phyloP scores from a whole-genome alignment of 2,113 vertebrate species.

The Brachypteracias leptosomus region DNA sequence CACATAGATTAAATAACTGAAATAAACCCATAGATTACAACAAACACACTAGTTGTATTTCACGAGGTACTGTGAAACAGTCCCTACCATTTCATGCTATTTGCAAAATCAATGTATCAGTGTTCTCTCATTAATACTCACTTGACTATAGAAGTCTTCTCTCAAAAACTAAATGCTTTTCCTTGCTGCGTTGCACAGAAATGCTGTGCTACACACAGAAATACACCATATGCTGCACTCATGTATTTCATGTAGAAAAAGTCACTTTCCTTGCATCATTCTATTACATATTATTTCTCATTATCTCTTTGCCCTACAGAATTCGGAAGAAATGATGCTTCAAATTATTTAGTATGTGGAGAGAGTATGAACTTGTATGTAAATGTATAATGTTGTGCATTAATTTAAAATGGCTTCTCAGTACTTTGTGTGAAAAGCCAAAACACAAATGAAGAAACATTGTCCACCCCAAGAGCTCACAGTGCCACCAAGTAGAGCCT shows the following conservation, averaged over 20 bases:
- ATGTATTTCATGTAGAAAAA: background rate
- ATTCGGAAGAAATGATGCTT: background rate
- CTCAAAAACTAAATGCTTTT: background rate
- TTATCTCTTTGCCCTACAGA: background rate
- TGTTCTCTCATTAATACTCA: background rate
- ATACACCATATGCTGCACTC: background rate
- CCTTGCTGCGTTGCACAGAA: background rate
- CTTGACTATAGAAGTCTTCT: background rate
- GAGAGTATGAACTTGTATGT: background rate
- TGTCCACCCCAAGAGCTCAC: background rate
- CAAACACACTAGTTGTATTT: background rate
- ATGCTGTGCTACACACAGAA: background rate
- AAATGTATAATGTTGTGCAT: background rate
- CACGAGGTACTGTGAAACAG: background rate
- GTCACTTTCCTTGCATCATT: background rate
- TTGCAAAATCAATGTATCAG: background rate
- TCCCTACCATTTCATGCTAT: background rate
- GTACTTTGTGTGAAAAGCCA: background rate
- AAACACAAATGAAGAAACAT: background rate
- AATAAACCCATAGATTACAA: background rate
- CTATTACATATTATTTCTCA: background rate
- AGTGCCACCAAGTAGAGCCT: background rate
- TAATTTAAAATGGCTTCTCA: background rate
- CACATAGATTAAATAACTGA: background rate
- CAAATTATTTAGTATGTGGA: background rate